Evolutionary conservation across 2,797 vertebrate species (phyloP).

Genomic region (Moxostoma hubbsi): DNA sequence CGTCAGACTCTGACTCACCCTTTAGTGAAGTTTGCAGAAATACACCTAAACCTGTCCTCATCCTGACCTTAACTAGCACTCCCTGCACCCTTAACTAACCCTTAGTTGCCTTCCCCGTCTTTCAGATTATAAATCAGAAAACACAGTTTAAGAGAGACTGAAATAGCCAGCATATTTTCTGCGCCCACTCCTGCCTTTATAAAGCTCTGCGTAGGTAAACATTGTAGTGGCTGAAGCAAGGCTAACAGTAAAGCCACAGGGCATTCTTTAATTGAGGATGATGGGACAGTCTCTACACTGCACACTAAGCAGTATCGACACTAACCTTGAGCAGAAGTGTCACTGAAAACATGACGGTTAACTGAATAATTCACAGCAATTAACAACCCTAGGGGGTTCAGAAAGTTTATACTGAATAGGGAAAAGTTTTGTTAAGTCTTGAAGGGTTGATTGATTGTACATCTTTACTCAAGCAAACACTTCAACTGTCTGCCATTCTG

Average conservation of each 20-base stretch:
- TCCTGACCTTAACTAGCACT: neutral
- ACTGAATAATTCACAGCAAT: slow-evolving; percentile 32
- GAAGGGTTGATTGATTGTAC: slow-evolving; percentile 21
- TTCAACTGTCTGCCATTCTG: no score
- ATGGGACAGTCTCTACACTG: slow-evolving; percentile 43
- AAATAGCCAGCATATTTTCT: neutral
- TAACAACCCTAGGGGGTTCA: slow-evolving; percentile 11
- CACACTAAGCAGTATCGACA: slow-evolving; percentile 54
- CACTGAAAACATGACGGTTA: slow-evolving; percentile 33
- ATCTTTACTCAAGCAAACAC: neutral
- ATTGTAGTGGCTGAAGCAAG: slow-evolving; percentile 18
- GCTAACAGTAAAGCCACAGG: slow-evolving; percentile 8
- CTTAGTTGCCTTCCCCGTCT: neutral
- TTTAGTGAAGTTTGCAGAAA: no score
- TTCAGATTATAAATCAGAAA: slow-evolving; percentile 3
- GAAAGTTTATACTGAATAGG: slow-evolving; percentile 28
- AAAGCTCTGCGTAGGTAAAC: slow-evolving; percentile 14
- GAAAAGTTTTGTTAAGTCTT: slow-evolving; percentile 19
- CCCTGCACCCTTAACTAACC: neutral
- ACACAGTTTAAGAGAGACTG: neutral
- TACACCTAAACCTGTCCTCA: no score
- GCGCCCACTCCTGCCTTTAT: neutral
- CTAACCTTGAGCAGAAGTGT: slow-evolving; percentile 31
- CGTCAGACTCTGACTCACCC: no score
- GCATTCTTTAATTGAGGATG: slow-evolving; percentile 43